Conservation (phyloP, 2,888 invertebrate genomes). For the Nebria salina region DNA sequence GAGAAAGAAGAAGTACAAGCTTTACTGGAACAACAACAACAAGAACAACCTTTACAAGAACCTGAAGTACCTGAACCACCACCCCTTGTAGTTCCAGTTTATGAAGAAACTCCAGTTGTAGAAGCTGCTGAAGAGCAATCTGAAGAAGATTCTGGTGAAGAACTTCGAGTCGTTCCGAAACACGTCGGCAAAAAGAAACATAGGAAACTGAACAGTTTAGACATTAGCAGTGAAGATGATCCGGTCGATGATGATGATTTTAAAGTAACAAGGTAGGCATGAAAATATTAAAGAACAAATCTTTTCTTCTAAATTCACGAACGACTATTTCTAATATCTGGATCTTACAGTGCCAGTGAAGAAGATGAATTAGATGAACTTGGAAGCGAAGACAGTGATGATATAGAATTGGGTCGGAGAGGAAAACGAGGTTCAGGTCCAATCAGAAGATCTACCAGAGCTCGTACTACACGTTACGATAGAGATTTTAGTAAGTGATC, state of each 20-base stretch:
- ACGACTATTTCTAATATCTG: neutral
- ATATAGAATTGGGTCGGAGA: constrained; percentile 63
- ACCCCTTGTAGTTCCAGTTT: constrained; percentile 49
- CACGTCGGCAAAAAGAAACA: constrained; percentile 69
- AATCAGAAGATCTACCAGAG: constrained; percentile 67
- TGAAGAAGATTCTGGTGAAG: constrained; percentile 58
- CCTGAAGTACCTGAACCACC: constrained; percentile 50
- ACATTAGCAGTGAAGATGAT: constrained; percentile 75
- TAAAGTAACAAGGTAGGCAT: constrained; percentile 77
- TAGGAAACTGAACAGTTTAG: constrained; percentile 81
- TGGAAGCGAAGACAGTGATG: constrained; percentile 68
- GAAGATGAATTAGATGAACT: constrained; percentile 69
- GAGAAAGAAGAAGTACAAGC: constrained; percentile 73
- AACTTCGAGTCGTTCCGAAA: constrained; percentile 53
- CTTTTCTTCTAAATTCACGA: neutral
- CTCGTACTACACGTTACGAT: constrained; percentile 65
- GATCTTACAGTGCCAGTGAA: constrained; percentile 52
- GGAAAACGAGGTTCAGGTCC: constrained; percentile 62
- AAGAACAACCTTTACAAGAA: constrained; percentile 55
- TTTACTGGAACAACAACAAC: constrained; percentile 58
- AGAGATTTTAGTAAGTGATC: constrained; percentile 66
- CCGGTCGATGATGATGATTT: constrained; percentile 91
- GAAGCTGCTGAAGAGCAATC: constrained; percentile 57
- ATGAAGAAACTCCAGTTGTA: constrained; percentile 56
- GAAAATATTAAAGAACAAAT: constrained; percentile 25